Evolutionary conservation across 92 coral and sea anemone species (phyloP), one percentile per base, ranked within the genome.

Genomic region (Epizoanthus stellaris): DNA sequence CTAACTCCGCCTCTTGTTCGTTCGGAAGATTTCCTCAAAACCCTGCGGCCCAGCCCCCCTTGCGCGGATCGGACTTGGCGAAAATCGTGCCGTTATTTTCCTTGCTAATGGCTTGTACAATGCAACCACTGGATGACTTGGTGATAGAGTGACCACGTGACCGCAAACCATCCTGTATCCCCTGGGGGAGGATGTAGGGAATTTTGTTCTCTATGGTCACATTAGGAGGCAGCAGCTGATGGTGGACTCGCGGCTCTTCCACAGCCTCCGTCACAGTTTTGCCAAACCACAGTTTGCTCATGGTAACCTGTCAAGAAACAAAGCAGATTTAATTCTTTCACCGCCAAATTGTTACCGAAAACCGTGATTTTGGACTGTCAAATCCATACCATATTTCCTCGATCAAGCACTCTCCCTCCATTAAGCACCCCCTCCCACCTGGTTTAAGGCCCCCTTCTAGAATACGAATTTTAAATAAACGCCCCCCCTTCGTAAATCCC

Each of bases 31-130:
- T 52, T 52, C 12, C 56, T 75, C 77, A 92, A 12, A 77, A 63
- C 14, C 95, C 95, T 52, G 93, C 95, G 6, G 98, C 87, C 90
- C 93, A 92, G 67, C 98, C 98, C 43, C 53, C 68, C 42, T 95
- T 95, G 58, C 98, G 91, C 10, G 98, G 98, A 56, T 93, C 98
- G 21, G 94, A 86, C 82, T 93, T 93, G 9, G 97, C 98, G 36
- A 70, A 93, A 75, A 95, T 87, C 34, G 82, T 59, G 14, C 94
- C 95, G 53, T 89, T 79, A 7, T 57, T 45, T 45, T 88, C 89
- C 36, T 65, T 85, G 54, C 91, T 79, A 13, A 95, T 82, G 17
- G 98, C 98, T 85, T 95, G 98, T 36, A 94, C 98, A 16, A 90
- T 91, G 36, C 93, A 86, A 54, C 65, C 82, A 13, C 67, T 86